Evolutionary conservation across 2,888 invertebrate species (phyloP).

Genomic region (Seladonia tumulorum): DNA sequence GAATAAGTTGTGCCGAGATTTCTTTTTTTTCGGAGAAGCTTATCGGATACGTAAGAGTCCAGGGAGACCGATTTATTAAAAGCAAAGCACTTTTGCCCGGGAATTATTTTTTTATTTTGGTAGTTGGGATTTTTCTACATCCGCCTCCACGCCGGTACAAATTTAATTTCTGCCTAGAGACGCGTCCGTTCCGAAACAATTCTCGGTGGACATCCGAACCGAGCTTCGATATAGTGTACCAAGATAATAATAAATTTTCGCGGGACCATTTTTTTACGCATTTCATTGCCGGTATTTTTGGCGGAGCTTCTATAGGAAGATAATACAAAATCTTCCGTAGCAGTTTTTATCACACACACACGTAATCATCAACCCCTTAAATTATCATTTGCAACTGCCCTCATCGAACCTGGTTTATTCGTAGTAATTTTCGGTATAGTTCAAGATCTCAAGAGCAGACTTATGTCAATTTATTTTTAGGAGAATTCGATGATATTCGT

Average conservation of each 20-base stretch:
- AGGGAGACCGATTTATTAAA: neutral
- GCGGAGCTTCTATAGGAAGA: too few relatives aligned
- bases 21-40: neutral
- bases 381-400: too few relatives aligned
- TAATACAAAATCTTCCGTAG: too few relatives aligned
- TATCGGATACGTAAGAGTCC: neutral
- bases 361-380: too few relatives aligned
- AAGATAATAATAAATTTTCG: slow-evolving; percentile 4
- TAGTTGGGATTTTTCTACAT: neutral
- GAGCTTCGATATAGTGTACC: neutral
- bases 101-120: neutral
- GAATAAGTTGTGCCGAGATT: neutral
- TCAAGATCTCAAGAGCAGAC: too few relatives aligned
- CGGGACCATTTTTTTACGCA: neutral
- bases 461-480: neutral
- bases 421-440: too few relatives aligned
- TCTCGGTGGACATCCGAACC: neutral
- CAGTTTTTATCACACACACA: too few relatives aligned
- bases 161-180: slow-evolving; percentile 4
- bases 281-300: neutral
- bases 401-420: too few relatives aligned
- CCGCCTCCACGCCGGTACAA: neutral
- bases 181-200: neutral
- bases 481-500: too few relatives aligned
- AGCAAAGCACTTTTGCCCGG: neutral